These are phyloP conservation scores for Dolichallabes microphthalmus DNA, from an alignment of 2,113 vertebrate genomes.

Conservation along the genomic window DNA sequence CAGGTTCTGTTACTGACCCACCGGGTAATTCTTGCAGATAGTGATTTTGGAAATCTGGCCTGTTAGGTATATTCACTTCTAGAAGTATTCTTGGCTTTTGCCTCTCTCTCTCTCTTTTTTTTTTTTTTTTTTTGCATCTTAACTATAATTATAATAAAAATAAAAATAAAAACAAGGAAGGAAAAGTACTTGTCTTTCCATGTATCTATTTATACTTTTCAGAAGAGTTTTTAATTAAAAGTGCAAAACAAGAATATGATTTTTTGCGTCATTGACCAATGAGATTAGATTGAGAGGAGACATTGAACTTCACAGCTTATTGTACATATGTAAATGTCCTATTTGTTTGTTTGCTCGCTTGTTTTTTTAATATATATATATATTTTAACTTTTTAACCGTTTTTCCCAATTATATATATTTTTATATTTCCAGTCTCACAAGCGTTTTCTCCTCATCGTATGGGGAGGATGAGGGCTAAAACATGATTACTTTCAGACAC, in stretches of 20 bases:
- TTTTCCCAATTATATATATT: not conserved
- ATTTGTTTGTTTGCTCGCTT: not conserved
- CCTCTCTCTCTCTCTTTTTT: too few species aligned
- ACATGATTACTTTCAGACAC: not conserved
- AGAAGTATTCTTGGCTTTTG: not conserved
- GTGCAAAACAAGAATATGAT: not conserved
- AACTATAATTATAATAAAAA: not conserved
- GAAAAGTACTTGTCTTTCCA: not conserved
- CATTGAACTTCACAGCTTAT: not conserved
- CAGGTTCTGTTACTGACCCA: not conserved
- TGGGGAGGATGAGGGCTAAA: not conserved
- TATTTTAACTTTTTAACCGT: not conserved
- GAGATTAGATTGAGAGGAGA: not conserved
- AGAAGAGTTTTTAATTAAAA: not conserved
- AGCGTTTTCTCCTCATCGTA: not conserved
- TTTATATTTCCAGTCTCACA: not conserved
- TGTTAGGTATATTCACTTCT: not conserved
- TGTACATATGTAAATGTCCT: not conserved
- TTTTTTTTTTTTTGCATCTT: conserved; percentile 70
- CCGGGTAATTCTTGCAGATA: not conserved
- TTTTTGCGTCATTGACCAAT: not conserved
- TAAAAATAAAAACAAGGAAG: not conserved
- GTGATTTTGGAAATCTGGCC: not conserved
- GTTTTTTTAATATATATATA: not conserved
- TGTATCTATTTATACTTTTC: not conserved